These are phyloP conservation scores for Tricholaema leucomelas DNA, from an alignment of 2,113 vertebrate genomes.

Conservation along the genomic window DNA sequence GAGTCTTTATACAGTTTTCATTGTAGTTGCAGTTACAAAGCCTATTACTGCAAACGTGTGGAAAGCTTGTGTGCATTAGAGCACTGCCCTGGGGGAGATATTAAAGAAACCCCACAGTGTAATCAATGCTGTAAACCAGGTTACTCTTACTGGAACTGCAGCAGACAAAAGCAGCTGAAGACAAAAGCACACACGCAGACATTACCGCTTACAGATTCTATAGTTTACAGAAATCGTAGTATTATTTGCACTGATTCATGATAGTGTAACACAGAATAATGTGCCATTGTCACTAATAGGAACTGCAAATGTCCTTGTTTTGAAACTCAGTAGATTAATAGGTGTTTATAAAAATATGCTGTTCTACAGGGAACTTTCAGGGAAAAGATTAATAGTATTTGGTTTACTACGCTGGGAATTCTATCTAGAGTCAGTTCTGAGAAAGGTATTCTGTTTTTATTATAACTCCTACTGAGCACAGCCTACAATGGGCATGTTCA, in stretches of 20 bases:
- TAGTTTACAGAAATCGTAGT: not conserved
- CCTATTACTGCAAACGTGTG: not conserved
- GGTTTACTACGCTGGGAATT: not conserved
- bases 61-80: not conserved
- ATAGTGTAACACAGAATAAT: not conserved
- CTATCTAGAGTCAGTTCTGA: not conserved
- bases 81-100: not conserved
- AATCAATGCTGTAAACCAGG: not conserved
- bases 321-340: not conserved
- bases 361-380: not conserved
- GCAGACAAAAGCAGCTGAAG: not conserved
- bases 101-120: fast-evolving
- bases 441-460: not conserved
- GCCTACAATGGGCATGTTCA: not conserved
- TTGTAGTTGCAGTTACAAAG: not conserved
- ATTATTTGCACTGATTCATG: not conserved
- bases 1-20: not conserved
- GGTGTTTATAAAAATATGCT: not conserved
- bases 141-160: not conserved
- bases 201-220: not conserved
- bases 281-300: not conserved
- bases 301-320: not conserved
- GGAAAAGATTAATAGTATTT: not conserved
- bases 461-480: not conserved
- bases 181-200: not conserved